Percentiles rank a stretch among this genome's conserved stretches.
Evolutionary conservation across 2,113 vertebrate genomes (phyloP).

Genomic region (Mobula birostris): DNA sequence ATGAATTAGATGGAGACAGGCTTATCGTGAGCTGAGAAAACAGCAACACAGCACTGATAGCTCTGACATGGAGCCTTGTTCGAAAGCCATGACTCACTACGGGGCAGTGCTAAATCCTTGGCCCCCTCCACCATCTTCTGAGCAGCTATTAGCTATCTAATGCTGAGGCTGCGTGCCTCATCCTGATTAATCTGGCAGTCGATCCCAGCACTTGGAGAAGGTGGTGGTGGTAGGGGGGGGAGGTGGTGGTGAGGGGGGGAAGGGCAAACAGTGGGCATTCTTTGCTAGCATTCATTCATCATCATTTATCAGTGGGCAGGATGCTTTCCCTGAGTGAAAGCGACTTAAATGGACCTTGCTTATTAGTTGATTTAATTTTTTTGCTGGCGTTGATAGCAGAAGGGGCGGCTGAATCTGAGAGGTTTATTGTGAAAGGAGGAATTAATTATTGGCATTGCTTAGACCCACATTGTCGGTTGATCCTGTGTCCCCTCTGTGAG

Average conservation of each 20-base stretch:
- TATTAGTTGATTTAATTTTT: slow-evolving; percentile 34
- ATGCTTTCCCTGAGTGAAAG: slow-evolving; percentile 50
- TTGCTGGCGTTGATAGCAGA: not conserved
- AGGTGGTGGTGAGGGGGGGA: not conserved
- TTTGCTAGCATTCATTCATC: slow-evolving; percentile 61
- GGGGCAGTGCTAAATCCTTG: slow-evolving; percentile 51
- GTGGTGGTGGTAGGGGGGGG: not conserved
- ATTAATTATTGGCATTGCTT: slow-evolving; percentile 32
- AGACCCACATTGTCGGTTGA: not conserved
- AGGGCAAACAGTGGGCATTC: slow-evolving; percentile 46
- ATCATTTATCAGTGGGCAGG: slow-evolving; percentile 61
- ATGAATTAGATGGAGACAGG: slow-evolving; percentile 64
- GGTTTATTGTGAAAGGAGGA: slow-evolving; percentile 8
- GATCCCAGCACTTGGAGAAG: not conserved
- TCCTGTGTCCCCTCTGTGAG: not conserved
- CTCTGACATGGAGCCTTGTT: slow-evolving; percentile 71
- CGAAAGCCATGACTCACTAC: slow-evolving; percentile 64
- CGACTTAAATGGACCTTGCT: slow-evolving; percentile 44
- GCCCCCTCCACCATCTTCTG: slow-evolving; percentile 50
- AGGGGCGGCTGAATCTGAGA: not conserved
- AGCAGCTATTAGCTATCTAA: slow-evolving; percentile 60
- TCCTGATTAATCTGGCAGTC: slow-evolving; percentile 59
- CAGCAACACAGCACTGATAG: slow-evolving; percentile 58
- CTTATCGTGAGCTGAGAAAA: slow-evolving; percentile 69
- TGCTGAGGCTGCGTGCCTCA: slow-evolving; percentile 68